phyloP scores from a whole-genome alignment of 1,140 invertebrate species.

The Drosophila lacteicornis region DNA sequence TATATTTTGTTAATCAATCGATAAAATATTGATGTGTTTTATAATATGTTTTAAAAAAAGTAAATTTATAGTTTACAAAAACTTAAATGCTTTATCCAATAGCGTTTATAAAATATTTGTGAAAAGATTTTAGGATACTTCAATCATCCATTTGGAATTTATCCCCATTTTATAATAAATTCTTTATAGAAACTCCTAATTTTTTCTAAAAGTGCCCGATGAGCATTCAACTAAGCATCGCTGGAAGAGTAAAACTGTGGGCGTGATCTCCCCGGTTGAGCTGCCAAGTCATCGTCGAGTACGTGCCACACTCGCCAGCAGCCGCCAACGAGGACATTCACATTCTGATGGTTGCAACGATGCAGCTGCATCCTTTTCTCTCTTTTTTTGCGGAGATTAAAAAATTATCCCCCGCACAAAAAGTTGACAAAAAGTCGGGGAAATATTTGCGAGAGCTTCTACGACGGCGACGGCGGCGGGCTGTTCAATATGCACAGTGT shows the following conservation, averaged over 20 bases:
- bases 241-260: conserved; percentile 11
- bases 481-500: conserved; percentile 73
- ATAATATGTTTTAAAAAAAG: too few relatives aligned
- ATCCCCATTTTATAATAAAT: background rate
- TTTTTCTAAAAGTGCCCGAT: conserved; percentile 4
- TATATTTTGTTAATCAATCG: too few relatives aligned
- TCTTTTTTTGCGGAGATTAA: conserved; percentile 61
- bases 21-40: too few relatives aligned
- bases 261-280: conserved; percentile 31
- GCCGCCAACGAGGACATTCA: conserved; percentile 51
- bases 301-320: conserved; percentile 58
- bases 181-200: background rate
- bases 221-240: background rate
- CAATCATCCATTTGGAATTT: too few relatives aligned
- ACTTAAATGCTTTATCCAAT: too few relatives aligned
- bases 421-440: conserved; percentile 60
- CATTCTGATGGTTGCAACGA: conserved; percentile 40
- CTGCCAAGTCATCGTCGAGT: conserved; percentile 39
- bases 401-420: conserved; percentile 65
- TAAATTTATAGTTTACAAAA: too few relatives aligned
- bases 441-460: conserved; percentile 37
- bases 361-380: conserved; percentile 43
- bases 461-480: background rate
- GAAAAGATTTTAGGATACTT: background rate
- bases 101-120: too few relatives aligned